Evolutionary conservation across 2,113 vertebrate genomes (phyloP), one percentile per base, ranked within the genome.

Genomic region (Rhinopithecus roxellana): DNA sequence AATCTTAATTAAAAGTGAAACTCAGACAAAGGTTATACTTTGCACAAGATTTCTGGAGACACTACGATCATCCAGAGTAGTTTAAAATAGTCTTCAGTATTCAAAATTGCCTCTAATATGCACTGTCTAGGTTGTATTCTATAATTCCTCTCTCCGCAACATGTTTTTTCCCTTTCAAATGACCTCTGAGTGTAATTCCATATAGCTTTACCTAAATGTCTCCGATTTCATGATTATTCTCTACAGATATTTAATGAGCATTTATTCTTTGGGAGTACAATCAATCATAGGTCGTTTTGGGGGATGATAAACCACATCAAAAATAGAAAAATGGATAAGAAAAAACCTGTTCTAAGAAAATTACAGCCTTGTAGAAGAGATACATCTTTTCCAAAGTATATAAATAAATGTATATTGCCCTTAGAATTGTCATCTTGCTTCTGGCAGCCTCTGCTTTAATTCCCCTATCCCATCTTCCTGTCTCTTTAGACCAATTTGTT

Each of bases 1-100:
- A 75, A 89, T 13, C 67, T 85, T 85, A 94, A 90, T 89, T 89
- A 88, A 90, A 97, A 96, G 61, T 55, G 70, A 89, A 94, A 74
- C 10, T 45, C 20, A 89, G 30, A 90, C 35, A 83, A 92, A 97
- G 70, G 45, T 92, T 83, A 86, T 57, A 85, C 40, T 97, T 86
- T 45, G 52, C 8, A 32, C 32, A 82, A 88, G 89, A 17, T 87
- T 84, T 94, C 70, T 88, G 75, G 78, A 90, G 64, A 43, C 6
- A 38, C 64, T 10, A 0, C 64, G 40, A 86, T 61, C 72, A 38
- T 18, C 38, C 22, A 22, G 69, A 38, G 22, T 72, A 20, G 9
- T 48, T 96, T 32, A 75, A 85, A 93, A 84, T 55, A 48, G 52
- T 74, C 57, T 45, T 87, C 25, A 75, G 27, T 74, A 40, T 74